Percentiles rank a stretch among this genome's conserved stretches.
phyloP scores from a whole-genome alignment of 2,797 vertebrate species.

The Parauchenoglanis punctatus region DNA sequence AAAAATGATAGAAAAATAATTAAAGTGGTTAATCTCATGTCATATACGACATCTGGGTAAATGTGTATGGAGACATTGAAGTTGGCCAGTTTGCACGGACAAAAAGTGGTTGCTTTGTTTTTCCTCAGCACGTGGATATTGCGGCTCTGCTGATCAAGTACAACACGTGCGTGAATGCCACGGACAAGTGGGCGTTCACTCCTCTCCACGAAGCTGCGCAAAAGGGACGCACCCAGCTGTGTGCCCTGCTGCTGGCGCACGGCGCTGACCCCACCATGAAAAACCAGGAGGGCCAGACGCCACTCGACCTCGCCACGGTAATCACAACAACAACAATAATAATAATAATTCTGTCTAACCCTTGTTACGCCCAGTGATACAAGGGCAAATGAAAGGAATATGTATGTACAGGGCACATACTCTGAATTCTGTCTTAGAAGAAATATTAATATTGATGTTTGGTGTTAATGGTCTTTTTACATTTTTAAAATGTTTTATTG shows the following conservation, averaged over 20 bases:
- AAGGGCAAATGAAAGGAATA: neutral
- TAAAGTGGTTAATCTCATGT: too few species aligned
- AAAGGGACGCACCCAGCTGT: conserved; percentile 74
- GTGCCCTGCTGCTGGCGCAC: conserved; percentile 71
- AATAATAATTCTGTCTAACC: neutral
- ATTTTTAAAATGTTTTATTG: neutral
- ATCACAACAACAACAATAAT: neutral
- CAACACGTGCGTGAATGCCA: conserved; percentile 72
- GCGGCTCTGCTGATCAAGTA: conserved; percentile 70
- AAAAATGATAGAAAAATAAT: neutral
- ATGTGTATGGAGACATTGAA: neutral
- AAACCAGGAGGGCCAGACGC: conserved; percentile 72
- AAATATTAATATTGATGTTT: too few species aligned
- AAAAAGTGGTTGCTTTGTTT: neutral
- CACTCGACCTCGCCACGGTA: conserved; percentile 70
- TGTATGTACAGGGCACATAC: neutral
- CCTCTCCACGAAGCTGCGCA: conserved; percentile 74
- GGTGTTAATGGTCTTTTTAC: neutral
- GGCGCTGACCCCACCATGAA: conserved; percentile 72
- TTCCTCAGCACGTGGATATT: conserved; percentile 67
- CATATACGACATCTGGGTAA: neutral
- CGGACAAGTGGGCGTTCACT: conserved; percentile 74
- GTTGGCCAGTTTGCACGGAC: too few species aligned
- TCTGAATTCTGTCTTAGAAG: neutral
- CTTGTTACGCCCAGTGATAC: neutral